Evolutionary conservation across 2,888 invertebrate species (phyloP), one percentile per base, ranked within the genome.

Genomic region (Thalpophila matura): DNA sequence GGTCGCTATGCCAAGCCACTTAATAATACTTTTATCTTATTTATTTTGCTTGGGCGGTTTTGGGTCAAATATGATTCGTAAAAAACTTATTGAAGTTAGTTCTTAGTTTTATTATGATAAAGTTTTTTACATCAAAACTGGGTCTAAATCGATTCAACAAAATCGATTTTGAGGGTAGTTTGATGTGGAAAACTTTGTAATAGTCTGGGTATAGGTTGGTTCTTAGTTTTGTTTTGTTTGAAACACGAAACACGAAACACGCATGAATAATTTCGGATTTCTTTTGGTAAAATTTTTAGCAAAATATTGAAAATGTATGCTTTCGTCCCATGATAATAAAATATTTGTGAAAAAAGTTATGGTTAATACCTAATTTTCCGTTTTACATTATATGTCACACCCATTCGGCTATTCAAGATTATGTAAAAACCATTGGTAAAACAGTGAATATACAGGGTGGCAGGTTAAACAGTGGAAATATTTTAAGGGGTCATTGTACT

Each of bases 1-100:
- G 68, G 66, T 66, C 70, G 51, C 61, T 43, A n/a, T 42, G 27
- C 18, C 6, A 45, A 43, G 46, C 33, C 67, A 70, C 72, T 65
- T 69, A 64, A 57, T 73, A 77, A 76, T 64, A 76, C 64, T 69
- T 77, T 65, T 61, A 78, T 78, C 77, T 78, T 63, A 70, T 69
- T 73, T 79, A 72, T 69, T 66, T 64, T 51, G 24, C n/a, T n/a
- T n/a, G n/a, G n/a, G n/a, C n/a, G n/a, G n/a, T n/a, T n/a, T n/a
- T n/a, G 16, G 67, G 58, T 58, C 68, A 47, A 45, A 57, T 10
- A 58, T 27, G 40, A 49, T 64, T 31, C 35, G 43, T n/a, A 43
- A 31, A 54, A 63, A 64, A 62, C 66, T 66, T 62, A 20, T 31
- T 37, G 14, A 40, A 67, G 31, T 57, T 31, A 9, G 31, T 31